phyloP scores from a whole-genome alignment of 2,797 vertebrate genomes.

The Rhinoraja longicauda region DNA sequence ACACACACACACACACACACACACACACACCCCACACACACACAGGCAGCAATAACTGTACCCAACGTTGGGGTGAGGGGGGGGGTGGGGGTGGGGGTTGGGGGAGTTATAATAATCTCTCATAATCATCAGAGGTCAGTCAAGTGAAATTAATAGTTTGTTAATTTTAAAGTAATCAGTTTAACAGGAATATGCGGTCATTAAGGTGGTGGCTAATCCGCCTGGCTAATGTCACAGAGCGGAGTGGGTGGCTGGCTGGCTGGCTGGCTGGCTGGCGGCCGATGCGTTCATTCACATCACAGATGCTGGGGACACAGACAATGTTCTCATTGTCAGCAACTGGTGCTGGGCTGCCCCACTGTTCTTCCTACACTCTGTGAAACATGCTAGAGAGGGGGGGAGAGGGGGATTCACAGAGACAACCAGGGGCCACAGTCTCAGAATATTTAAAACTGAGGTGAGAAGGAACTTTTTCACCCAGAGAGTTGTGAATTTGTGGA shows the following conservation, averaged over 20 bases:
- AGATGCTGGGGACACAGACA: constrained; percentile 72
- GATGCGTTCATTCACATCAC: constrained; percentile 67
- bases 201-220: constrained; percentile 9
- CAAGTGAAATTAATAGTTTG: constrained; percentile 19
- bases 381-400: constrained; percentile 59
- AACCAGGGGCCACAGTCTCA: constrained; percentile 39
- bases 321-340: constrained; percentile 76
- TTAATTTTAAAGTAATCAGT: constrained; percentile 33
- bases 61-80: background rate
- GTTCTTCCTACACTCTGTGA: constrained; percentile 65
- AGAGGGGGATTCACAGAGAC: constrained; percentile 47
- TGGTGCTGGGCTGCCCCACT: constrained; percentile 66
- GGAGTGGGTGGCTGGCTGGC: constrained; percentile 42
- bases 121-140: background rate
- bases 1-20: too few species aligned
- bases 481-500: too few species aligned
- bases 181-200: constrained; percentile 5
- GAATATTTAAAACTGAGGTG: too few species aligned
- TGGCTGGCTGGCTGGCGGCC: constrained; percentile 52
- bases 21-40: background rate
- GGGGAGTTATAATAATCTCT: constrained; percentile 6
- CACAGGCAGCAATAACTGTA: background rate
- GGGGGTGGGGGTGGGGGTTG: too few species aligned
- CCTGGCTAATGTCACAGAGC: constrained; percentile 51
- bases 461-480: too few species aligned